Base-by-base conservation (phyloP, 2,888 invertebrate genomes). In the Lathronympha strigana region DNA sequence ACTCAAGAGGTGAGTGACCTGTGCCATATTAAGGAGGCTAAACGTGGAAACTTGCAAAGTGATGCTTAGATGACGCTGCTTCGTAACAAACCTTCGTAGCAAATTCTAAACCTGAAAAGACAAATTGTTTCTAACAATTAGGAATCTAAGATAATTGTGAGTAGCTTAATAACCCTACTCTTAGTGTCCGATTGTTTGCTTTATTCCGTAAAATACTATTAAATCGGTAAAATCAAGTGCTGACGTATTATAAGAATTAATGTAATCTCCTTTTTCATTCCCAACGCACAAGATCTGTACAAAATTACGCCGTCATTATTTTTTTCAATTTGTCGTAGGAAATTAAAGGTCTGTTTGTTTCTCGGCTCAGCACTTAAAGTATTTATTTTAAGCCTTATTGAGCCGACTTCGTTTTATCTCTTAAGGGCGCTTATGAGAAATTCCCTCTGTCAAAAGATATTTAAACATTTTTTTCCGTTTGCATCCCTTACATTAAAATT, bases 1-100 rank as follows among this genome's bases (percentile, higher is more conserved):
- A 80, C 83, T 88, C 82, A 72, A 85, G 82, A 81, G 83, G 80
- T 72, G 83, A 79, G 75, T 81, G 84, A 83, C 82, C 83, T 78
- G 68, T 67, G 61, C 51, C 40, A 57, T 71, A 64, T 63, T 67
- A 43, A 69, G 66, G 58, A 62, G 53, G n/a, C n/a, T n/a, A n/a
- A n/a, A n/a, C n/a, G n/a, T n/a, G n/a, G n/a, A n/a, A n/a, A n/a
- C n/a, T n/a, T n/a, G n/a, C n/a, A n/a, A n/a, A n/a, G n/a, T n/a
- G n/a, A n/a, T n/a, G n/a, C n/a, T n/a, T n/a, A n/a, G n/a, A n/a
- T n/a, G n/a, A n/a, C n/a, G n/a, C n/a, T n/a, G n/a, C n/a, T n/a
- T n/a, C n/a, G n/a, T n/a, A n/a, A n/a, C n/a, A n/a, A n/a, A n/a
- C n/a, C n/a, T n/a, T n/a, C n/a, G n/a, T n/a, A n/a, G n/a, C n/a